Conservation (phyloP, 2,888 invertebrate genomes). For the Neoitamus cyanurus region DNA sequence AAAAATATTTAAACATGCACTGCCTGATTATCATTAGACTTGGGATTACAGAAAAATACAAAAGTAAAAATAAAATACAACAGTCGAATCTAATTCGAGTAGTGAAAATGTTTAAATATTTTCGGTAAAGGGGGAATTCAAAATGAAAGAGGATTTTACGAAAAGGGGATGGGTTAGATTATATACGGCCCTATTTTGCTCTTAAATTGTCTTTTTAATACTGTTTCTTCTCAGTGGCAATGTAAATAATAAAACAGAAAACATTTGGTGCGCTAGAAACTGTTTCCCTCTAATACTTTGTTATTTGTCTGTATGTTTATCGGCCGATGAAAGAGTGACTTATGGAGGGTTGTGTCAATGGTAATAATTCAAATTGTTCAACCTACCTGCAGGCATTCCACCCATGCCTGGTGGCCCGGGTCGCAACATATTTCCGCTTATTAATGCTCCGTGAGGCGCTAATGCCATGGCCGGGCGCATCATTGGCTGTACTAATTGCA, state of each 20-base stretch:
- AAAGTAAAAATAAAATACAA: background rate
- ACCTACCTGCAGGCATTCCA: slow-evolving; percentile 65
- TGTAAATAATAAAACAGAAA: slow-evolving; percentile 23
- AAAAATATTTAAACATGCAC: slow-evolving; percentile 34
- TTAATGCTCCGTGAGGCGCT: slow-evolving; percentile 63
- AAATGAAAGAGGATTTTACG: background rate
- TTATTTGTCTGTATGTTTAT: slow-evolving; percentile 17
- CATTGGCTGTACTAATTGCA: slow-evolving; percentile 66
- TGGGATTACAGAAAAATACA: slow-evolving; percentile 5
- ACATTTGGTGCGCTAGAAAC: slow-evolving; percentile 22
- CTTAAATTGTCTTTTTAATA: slow-evolving; percentile 7
- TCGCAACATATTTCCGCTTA: slow-evolving; percentile 63
- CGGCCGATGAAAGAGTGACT: slow-evolving; percentile 23
- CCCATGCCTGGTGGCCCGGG: slow-evolving; percentile 60
- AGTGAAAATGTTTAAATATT: slow-evolving; percentile 2
- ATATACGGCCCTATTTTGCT: background rate
- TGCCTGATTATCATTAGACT: slow-evolving; percentile 8
- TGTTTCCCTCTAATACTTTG: background rate
- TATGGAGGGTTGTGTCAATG: slow-evolving; percentile 24
- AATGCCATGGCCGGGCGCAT: slow-evolving; percentile 64
- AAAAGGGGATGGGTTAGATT: slow-evolving; percentile 2
- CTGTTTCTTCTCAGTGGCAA: background rate
- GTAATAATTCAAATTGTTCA: slow-evolving; percentile 43
- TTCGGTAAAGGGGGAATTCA: background rate
- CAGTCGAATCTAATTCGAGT: background rate